Base-by-base conservation (phyloP, 2,888 invertebrate genomes). In the Drosophila picticornis region DNA sequence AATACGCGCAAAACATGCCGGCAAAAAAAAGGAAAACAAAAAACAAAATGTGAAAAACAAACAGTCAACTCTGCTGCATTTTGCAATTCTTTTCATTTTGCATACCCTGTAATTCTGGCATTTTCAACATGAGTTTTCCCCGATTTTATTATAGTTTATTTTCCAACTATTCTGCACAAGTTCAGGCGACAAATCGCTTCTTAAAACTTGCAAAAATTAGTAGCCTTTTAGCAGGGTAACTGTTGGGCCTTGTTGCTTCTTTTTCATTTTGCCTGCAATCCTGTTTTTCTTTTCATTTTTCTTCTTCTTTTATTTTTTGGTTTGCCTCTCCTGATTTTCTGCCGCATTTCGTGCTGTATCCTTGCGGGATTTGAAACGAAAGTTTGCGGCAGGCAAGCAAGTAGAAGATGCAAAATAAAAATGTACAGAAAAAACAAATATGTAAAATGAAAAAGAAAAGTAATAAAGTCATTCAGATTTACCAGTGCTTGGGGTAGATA, bases 391-490 rank as follows among this genome's bases (percentile, higher is more conserved):
- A 19, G 27, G 61, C 40, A 31, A 46, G 58, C 29, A 70, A 25
- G 61, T 31, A 70, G 59, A 51, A 74, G 62, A 72, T 70, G 66
- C 36, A 66, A 27, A 55, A 29, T 46, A 50, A 63, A 43, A 40
- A 53, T 27, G 27, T 32, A 36, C n/a, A 55, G 29, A 50, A 66
- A 60, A 81, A 63, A 81, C 77, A 81, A 81, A 77, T 77, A 60
- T 82, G 88, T 69, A 73, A 72, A 29, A 46, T 31, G 38, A 56
- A 38, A 56, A 72, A 83, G 74, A 86, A 81, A 72, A 87, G 85
- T 84, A 87, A 87, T 87, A 84, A 87, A 86, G 86, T 91, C 91
- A 91, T 91, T 87, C 91, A 91, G 86, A 91, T 91, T 91, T 84
- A 73, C 46, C 83, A 75, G 51, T 52, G 88, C 91, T 88, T 80